Base-by-base conservation (phyloP, 2,888 invertebrate genomes). In the Spisula solida region DNA sequence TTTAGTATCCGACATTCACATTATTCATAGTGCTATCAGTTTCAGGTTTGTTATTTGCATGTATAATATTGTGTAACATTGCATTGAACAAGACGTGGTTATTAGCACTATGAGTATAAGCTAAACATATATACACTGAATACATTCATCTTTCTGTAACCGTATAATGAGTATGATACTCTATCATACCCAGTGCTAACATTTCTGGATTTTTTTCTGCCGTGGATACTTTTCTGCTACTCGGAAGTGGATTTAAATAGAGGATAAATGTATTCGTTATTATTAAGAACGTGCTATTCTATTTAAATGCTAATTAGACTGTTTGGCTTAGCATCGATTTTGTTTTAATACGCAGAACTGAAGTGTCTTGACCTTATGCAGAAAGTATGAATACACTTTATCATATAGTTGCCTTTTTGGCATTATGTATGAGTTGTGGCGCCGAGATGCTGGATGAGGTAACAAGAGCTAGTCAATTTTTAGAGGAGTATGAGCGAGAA, bases 401-500 rank as follows among this genome's bases (percentile, higher is more conserved):
- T 6, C 25, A 25, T 25, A 66, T 25, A 66, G 5, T 66, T 66
- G 60, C 60, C 60, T 66, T 66, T 66, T 12, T 66, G n/a, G 60
- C 60, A n/a, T 25, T 66, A 12, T 25, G n/a, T 0, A 6, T 66
- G 60, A 8, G 60, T 25, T 66, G 60, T 25, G 25, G n/a, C 6
- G n/a, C 60, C n/a, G 25, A n/a, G n/a, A n/a, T n/a, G 12, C 60
- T 66, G 25, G 25, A 25, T 66, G 60, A 66, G 20, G 60, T 66
- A 25, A 25, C n/a, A 66, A 66, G 34, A 55, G 87, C 87, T 0
- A 20, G n/a, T 0, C 55, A 47, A 29, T 92, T 88, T 79, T 56
- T 94, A 29, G 70, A 86, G 25, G 79, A 90, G n/a, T 95, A 94
- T 85, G 86, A 95, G 48, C 78, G 78, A 8, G 60, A 88, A 82